Percentiles rank a stretch among this genome's conserved stretches.
These are phyloP conservation scores for Theretra japonica DNA, from an alignment of 2,888 invertebrate genomes.

Conservation along the genomic window DNA sequence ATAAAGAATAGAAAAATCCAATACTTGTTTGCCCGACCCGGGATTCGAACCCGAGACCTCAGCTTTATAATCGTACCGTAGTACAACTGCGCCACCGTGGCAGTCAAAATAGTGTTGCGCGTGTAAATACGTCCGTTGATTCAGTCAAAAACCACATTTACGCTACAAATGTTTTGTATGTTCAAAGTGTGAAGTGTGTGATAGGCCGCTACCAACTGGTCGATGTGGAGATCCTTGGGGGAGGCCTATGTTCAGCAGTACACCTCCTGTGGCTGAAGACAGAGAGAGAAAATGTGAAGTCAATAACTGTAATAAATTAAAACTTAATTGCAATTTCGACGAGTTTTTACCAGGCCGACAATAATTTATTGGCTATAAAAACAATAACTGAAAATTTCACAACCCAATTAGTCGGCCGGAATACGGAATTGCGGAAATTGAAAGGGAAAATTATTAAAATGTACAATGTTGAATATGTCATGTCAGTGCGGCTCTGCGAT, in stretches of 20 bases:
- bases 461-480: background rate
- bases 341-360: background rate
- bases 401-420: background rate
- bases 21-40: too few relatives aligned
- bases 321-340: slow-evolving; percentile 7
- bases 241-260: too few relatives aligned
- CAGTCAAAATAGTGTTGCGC: too few relatives aligned
- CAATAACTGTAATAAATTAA: slow-evolving; percentile 7
- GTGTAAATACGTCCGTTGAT: background rate
- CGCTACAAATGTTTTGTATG: background rate
- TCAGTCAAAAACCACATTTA: background rate
- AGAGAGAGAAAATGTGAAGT: background rate
- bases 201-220: too few relatives aligned
- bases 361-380: slow-evolving; percentile 9
- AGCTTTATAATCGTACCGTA: too few relatives aligned
- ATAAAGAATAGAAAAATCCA: too few relatives aligned
- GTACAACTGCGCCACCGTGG: too few relatives aligned
- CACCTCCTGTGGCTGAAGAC: too few relatives aligned
- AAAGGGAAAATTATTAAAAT: background rate
- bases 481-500: background rate
- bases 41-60: too few relatives aligned
- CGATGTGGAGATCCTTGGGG: too few relatives aligned
- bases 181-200: background rate
- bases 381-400: slow-evolving; percentile 8
- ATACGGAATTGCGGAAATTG: background rate